Base-by-base conservation (phyloP, 1,140 invertebrate genomes). In the Bombus balteatus region DNA sequence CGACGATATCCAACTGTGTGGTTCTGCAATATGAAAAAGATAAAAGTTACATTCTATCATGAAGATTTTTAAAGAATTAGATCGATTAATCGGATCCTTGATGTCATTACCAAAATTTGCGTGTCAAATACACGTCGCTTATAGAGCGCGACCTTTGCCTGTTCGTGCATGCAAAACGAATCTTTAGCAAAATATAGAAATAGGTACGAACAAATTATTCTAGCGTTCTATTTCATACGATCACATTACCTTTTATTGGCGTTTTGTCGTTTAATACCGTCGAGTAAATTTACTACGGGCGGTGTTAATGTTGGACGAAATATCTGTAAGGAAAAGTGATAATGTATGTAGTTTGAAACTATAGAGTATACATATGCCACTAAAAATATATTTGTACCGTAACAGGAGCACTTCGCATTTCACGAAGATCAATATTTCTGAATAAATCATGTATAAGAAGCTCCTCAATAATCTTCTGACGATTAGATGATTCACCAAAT, bases 351-450 rank as follows among this genome's bases (percentile, higher is more conserved):
- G 4, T 79, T 78, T 8, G 18, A n/a, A 22, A 32, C 22, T 2
- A n/a, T 0, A 34, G 3, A 6, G 8, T 10, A 25, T 13, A 59
- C 25, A 10, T 6, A 59, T 18, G 15, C n/a, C 10, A 32, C 28
- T 37, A 37, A 37, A 28, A 74, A 57, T 68, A 3, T 18, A 68
- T 79, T 87, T 93, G 92, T 91, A 96, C 96, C 76, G 96, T 96
- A 65, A 96, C 94, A 18, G 96, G 96, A 80, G 96, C 95, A 62
- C 96, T 95, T 92, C 97, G 96, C 96, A 98, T 97, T 95, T 98
- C 98, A 78, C 98, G 96, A 68, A 98, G 96, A 95, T 98, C 98
- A 83, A 98, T 98, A 92, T 98, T 98, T 88, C 98, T 96, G 93
- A 98, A 98, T 79, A 98, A 96, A 92, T 98, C 98, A 90, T 97